Conservation (phyloP, 2,888 invertebrate genomes). For the Pollenia labialis region DNA sequence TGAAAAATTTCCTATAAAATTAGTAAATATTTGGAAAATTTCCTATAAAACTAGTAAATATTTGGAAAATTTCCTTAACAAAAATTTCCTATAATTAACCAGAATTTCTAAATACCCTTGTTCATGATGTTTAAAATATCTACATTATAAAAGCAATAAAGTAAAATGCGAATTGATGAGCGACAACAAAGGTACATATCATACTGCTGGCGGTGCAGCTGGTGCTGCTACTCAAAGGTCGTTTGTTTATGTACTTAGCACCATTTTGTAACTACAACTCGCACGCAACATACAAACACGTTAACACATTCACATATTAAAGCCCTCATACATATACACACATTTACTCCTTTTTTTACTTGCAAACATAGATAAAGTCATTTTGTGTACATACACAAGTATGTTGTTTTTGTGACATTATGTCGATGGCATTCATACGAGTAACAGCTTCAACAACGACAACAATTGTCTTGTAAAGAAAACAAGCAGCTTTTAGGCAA, state of each 20-base stretch:
- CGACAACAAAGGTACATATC: constrained; percentile 36
- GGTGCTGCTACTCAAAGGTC: constrained; percentile 57
- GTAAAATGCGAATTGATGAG: constrained; percentile 48
- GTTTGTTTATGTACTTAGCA: constrained; percentile 62
- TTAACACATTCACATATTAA: constrained; percentile 13
- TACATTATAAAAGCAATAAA: constrained; percentile 51
- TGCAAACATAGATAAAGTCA: constrained; percentile 20
- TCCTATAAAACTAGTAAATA: too few relatives aligned
- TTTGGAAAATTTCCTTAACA: too few relatives aligned
- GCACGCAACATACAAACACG: constrained; percentile 6
- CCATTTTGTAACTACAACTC: constrained; percentile 60
- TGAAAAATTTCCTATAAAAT: too few relatives aligned
- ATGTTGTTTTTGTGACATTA: not conserved
- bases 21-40: too few relatives aligned
- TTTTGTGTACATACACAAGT: constrained; percentile 15
- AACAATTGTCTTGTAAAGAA: constrained; percentile 25
- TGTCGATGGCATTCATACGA: constrained; percentile 2
- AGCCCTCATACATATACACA: not conserved
- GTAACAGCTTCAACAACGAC: not conserved
- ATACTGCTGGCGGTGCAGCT: not conserved
- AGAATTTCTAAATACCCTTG: not conserved
- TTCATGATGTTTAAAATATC: not conserved
- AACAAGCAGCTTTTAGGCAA: constrained; percentile 48
- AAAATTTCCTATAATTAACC: not conserved
- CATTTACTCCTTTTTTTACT: not conserved